Base-by-base conservation (phyloP, 2,113 vertebrate genomes). In the Arenaria interpres region DNA sequence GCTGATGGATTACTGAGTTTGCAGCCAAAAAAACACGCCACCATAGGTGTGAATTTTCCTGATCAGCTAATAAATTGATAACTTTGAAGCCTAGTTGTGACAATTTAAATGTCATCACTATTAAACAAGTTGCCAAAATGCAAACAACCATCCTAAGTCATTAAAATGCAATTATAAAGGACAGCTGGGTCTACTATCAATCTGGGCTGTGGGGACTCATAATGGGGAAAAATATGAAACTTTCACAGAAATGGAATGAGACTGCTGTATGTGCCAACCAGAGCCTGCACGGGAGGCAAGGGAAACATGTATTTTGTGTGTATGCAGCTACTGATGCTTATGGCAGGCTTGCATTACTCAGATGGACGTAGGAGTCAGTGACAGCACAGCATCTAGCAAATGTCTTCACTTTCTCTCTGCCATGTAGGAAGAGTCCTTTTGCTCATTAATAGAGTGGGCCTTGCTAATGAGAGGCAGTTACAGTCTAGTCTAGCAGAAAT, bases 21-120 rank as follows among this genome's bases (percentile, higher is more conserved):
- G 91, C 87, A 95, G 96, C 96, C 97, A 97, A 96, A 91, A 80
- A 89, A 82, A 50, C 54, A 20, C 21, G 76, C 74, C 35, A 76
- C 37, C 25, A 66, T 96, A 96, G 94, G 84, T 97, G 96, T 95
- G 89, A 97, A 96, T 63, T 95, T 96, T 93, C 93, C 85, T 77
- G 91, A 96, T 97, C 91, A 95, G 94, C 93, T 96, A 96, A 97
- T 97, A 97, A 97, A 97, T 97, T 95, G 95, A 95, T 97, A 97
- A 97, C 91, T 96, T 97, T 93, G 89, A 96, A 93, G 84, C 78
- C 71, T 95, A 94, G 94, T 96, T 97, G 97, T 97, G 97, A 97
- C 97, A 97, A 97, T 96, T 95, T 97, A 96, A 97, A 97, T 97
- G 96, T 97, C 96, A 97, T 95, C 96, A 90, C 95, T 97, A 97